Conservation (phyloP, 2,888 invertebrate genomes). For the Drosophila acutilabella region DNA sequence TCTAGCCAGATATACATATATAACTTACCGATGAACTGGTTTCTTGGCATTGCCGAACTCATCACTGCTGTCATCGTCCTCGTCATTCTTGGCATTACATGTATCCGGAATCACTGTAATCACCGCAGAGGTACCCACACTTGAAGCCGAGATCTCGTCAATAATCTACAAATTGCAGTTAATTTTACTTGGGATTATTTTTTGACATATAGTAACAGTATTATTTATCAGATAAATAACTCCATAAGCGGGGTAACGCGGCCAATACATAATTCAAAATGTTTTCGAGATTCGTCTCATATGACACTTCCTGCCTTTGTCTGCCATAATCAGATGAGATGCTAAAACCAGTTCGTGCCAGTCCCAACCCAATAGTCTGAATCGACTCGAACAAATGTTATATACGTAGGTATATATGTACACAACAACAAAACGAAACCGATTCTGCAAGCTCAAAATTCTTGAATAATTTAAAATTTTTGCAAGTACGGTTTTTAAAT, state of each 20-base stretch:
- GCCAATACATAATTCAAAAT: constrained; percentile 37
- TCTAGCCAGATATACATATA: not conserved
- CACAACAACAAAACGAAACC: too few relatives aligned
- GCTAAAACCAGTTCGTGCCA: constrained; percentile 37
- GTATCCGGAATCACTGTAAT: constrained; percentile 54
- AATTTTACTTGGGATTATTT: constrained; percentile 9
- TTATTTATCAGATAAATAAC: constrained; percentile 1
- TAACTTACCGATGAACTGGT: constrained; percentile 69
- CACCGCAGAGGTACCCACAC: constrained; percentile 51
- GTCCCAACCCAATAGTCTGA: constrained; percentile 7
- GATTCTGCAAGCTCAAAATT: too few relatives aligned
- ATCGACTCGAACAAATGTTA: not conserved
- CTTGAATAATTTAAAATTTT: too few relatives aligned
- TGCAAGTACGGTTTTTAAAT: too few relatives aligned
- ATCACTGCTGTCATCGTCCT: constrained; percentile 76
- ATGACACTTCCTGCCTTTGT: constrained; percentile 24
- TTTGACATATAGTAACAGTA: not conserved
- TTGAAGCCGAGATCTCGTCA: constrained; percentile 73
- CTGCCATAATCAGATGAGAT: constrained; percentile 12
- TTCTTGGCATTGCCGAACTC: constrained; percentile 67
- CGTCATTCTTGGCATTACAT: constrained; percentile 55
- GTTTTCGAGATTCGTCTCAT: constrained; percentile 10
- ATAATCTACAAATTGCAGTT: constrained; percentile 56
- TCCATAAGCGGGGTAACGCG: constrained; percentile 2
- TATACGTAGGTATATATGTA: not conserved